Evolutionary conservation across 2,888 invertebrate genomes (phyloP), one percentile per base, ranked within the genome.

Genomic region (Polymixis flavicincta): DNA sequence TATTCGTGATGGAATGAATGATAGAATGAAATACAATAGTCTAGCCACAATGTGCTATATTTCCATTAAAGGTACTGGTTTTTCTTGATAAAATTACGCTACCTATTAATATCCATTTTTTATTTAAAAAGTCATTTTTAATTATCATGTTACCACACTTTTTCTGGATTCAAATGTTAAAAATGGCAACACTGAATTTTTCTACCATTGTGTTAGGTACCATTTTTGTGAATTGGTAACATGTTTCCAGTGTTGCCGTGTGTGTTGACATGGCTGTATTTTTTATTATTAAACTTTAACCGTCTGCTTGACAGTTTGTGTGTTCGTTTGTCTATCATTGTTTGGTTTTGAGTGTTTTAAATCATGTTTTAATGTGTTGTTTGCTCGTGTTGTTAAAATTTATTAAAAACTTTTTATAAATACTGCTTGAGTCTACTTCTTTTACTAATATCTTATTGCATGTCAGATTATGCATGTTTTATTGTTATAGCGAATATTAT

Each of bases 11-110:
- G 28, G 37, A 13, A 61, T 69, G 32, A 61, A 68, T 71, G 55
- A 59, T 73, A 84, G 76, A 72, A 65, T 86, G 63, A 77, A 76
- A 32, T 76, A 68, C 78, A 75, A 71, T 84, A 80, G 42, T 80
- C 28, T 78, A 83, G 76, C 87, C 78, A 74, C 60, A 85, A 74
- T 68, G 86, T 87, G 86, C 86, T 87, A 85, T 83, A 81, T 75
- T 74, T 77, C 69, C 72, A 65, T 72, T 13, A 72, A 82, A 76
- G 86, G 86, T 86, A 80, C 86, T 85, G 81, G 74, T 81, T 78
- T 82, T 74, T 50, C 37, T 66, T 66, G n/a, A 78, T 69, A 71
- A 66, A 74, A 77, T 78, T 70, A 82, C 25, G 65, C 59, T 82
- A 72, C 71, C 22, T 68, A 42, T 69, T 72, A 74, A 74, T 83